Percentiles rank a stretch among this genome's conserved stretches.
These are phyloP conservation scores for Columbina picui DNA, from an alignment of 2,113 vertebrate species.

Conservation along the genomic window DNA sequence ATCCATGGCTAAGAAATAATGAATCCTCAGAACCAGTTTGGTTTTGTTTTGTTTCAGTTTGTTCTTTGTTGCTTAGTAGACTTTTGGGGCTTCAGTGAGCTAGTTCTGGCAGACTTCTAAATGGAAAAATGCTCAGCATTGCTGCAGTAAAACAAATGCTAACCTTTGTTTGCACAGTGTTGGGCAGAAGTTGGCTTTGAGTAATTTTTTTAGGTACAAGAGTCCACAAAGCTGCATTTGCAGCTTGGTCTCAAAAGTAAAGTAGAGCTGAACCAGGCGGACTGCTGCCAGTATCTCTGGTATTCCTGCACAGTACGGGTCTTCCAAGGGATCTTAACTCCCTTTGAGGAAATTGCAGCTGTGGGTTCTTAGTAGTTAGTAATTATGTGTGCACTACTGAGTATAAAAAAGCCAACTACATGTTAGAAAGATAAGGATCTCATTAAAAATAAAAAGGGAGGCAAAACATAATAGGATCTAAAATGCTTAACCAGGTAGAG, in stretches of 20 bases:
- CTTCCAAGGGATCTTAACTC: neutral
- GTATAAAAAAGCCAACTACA: neutral
- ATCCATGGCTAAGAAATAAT: neutral
- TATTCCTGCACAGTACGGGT: neutral
- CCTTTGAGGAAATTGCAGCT: neutral
- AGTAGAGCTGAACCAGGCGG: neutral
- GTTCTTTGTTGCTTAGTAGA: constrained; percentile 39
- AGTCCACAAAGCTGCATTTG: neutral
- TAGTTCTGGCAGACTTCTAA: neutral
- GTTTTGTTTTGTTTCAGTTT: constrained; percentile 47
- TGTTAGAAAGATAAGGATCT: neutral
- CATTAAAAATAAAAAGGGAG: constrained; percentile 28
- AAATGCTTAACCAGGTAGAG: constrained; percentile 24
- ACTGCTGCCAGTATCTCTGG: neutral
- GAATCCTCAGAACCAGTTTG: neutral
- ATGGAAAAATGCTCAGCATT: neutral
- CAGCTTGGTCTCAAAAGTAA: neutral
- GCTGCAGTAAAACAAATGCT: neutral
- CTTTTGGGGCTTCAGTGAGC: neutral
- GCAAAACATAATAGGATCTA: constrained; percentile 40
- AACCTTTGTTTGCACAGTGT: neutral
- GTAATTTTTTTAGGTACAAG: neutral
- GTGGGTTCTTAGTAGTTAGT: neutral
- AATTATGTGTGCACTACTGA: neutral
- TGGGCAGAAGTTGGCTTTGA: neutral